Conservation (phyloP, 2,797 vertebrate species). For the Rhinella marina region DNA sequence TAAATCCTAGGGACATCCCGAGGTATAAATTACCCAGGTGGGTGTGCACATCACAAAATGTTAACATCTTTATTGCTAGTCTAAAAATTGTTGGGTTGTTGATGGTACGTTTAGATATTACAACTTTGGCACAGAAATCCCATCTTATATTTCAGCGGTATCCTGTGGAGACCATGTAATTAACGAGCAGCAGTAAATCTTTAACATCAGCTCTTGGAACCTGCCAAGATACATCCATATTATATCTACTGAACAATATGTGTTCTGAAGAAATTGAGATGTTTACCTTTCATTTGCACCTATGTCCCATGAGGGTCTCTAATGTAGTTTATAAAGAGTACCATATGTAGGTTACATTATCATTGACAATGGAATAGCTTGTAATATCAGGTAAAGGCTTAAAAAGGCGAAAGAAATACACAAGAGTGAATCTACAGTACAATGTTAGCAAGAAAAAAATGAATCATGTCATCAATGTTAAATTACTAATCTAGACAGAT, state of each 20-base stretch:
- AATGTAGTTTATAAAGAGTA: background rate
- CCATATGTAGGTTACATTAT: background rate
- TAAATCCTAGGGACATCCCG: background rate
- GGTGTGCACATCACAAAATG: background rate
- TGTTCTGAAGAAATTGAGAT: background rate
- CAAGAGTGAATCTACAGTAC: background rate
- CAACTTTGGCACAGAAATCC: constrained; percentile 5
- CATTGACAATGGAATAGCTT: background rate
- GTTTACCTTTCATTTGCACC: background rate
- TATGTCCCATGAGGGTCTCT: background rate
- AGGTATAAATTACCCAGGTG: background rate
- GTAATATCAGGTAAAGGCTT: background rate
- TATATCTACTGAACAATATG: background rate
- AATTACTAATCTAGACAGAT: too few relatives aligned
- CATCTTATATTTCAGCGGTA: constrained; percentile 19
- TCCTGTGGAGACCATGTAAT: constrained; percentile 20
- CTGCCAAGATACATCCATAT: background rate
- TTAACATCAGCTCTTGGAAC: background rate
- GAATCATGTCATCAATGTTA: too few relatives aligned
- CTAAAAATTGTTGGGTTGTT: constrained; percentile 27
- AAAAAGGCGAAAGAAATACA: background rate
- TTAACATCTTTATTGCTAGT: constrained; percentile 39
- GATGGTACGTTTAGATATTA: constrained; percentile 28
- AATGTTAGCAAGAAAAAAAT: too few relatives aligned
- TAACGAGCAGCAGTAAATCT: constrained; percentile 2